phyloP scores from a whole-genome alignment of 2,113 vertebrate species.

The Phyllostomus hastatus region DNA sequence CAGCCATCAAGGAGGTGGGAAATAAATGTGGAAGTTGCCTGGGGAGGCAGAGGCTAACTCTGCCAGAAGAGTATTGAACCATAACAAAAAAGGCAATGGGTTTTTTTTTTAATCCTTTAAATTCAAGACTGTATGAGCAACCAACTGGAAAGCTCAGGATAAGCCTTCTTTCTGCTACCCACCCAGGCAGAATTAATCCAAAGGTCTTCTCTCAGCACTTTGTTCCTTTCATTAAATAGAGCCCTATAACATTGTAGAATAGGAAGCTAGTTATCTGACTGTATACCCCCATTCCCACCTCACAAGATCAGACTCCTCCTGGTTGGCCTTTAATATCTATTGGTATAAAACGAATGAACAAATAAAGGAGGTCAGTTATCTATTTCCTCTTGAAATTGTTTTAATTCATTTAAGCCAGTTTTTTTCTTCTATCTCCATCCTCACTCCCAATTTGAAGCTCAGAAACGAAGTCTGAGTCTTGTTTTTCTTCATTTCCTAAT shows the following conservation, averaged over 20 bases:
- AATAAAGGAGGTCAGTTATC: background rate
- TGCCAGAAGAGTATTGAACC: background rate
- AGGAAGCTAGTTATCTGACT: background rate
- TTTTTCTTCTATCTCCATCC: background rate
- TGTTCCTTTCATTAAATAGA: background rate
- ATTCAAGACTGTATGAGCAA: constrained; percentile 38
- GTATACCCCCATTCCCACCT: background rate
- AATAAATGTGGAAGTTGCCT: background rate
- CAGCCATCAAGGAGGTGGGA: background rate
- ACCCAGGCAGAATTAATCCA: constrained; percentile 19
- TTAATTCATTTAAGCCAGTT: background rate
- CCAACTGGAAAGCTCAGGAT: constrained; percentile 35
- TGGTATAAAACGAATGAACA: background rate
- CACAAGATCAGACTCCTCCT: background rate
- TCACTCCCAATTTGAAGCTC: background rate
- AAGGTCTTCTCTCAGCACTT: background rate
- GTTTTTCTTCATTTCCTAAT: background rate
- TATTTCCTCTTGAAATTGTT: background rate
- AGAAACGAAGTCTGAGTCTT: background rate
- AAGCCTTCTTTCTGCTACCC: constrained; percentile 14
- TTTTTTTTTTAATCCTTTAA: background rate
- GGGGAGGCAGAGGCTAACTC: background rate
- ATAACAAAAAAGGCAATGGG: background rate
- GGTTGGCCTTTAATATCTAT: background rate
- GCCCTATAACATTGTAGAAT: background rate